Conservation (phyloP, 2,888 invertebrate genomes). For the Platycheirus albimanus region DNA sequence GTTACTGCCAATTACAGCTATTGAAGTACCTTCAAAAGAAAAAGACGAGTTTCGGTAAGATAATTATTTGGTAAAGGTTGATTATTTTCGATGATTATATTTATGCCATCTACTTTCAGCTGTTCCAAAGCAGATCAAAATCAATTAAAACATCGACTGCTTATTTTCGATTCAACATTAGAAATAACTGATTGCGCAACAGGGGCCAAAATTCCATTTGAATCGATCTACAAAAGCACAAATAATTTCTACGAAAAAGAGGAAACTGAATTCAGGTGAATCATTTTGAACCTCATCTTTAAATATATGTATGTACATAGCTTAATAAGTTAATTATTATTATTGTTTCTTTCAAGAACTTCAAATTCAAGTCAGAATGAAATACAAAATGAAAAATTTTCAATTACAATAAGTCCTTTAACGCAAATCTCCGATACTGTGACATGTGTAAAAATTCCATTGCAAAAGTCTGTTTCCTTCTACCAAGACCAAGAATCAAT, state of each 20-base stretch:
- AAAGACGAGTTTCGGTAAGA: neutral
- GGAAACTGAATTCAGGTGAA: neutral
- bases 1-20: neutral
- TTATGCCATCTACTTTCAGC: constrained; percentile 1
- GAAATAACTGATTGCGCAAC: constrained; percentile 27
- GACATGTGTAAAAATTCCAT: constrained; percentile 15
- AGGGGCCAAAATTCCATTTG: constrained; percentile 31
- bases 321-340: no score
- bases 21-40: neutral
- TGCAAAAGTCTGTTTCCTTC: neutral
- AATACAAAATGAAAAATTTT: neutral
- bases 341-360: neutral
- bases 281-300: neutral
- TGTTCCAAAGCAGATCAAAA: neutral
- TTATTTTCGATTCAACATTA: constrained; percentile 23
- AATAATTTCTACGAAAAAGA: neutral
- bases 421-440: constrained; percentile 12
- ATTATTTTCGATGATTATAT: no score
- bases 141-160: no score
- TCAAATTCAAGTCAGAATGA: neutral
- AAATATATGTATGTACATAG: neutral
- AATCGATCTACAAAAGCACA: neutral
- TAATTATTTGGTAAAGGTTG: neutral
- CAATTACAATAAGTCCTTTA: neutral
- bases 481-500: neutral